Evolutionary conservation across 2,797 vertebrate species (phyloP).

Genomic region (Acipenser transmontanus): DNA sequence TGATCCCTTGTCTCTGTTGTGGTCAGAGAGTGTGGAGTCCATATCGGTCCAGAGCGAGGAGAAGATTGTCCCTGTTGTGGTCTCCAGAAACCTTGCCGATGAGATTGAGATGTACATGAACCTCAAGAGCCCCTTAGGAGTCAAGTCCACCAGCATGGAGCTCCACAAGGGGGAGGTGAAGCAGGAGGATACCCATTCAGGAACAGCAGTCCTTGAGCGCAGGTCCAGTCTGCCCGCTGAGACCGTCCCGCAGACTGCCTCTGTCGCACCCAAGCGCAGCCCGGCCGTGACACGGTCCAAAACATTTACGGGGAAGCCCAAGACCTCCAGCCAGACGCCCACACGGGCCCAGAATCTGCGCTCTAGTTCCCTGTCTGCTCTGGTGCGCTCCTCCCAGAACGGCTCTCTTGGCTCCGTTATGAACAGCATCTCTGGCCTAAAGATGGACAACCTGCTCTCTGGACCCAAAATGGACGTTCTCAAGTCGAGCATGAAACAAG

Average conservation of each 20-base stretch:
- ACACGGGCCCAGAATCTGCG: conserved; percentile 45
- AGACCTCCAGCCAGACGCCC: conserved; percentile 37
- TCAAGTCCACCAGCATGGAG: conserved; percentile 87
- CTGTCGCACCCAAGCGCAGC: conserved; percentile 52
- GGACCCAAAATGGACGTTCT: conserved; percentile 93
- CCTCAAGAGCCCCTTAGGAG: conserved; percentile 72
- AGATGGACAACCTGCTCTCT: conserved; percentile 83
- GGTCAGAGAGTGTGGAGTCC: conserved; percentile 60
- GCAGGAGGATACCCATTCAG: conserved; percentile 30
- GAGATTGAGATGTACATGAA: conserved; percentile 98
- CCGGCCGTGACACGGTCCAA: conserved; percentile 80
- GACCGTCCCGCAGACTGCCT: conserved; percentile 26
- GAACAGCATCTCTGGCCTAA: conserved; percentile 82
- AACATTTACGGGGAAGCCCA: conserved; percentile 73
- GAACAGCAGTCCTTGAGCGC: conserved; percentile 53
- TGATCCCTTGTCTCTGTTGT: conserved; percentile 86
- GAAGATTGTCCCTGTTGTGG: conserved; percentile 62
- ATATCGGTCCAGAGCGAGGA: conserved; percentile 65
- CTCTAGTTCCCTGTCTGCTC: conserved; percentile 71
- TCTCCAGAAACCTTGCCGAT: conserved; percentile 87
- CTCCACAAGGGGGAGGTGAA: conserved; percentile 54
- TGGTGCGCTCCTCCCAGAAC: conserved; percentile 78
- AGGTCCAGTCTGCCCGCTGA: conserved; percentile 82
- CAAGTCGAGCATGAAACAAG: conserved; percentile 91
- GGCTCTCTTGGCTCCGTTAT: conserved; percentile 86